Conservation (phyloP, 2,113 vertebrate genomes). For the Callipepla squamata region DNA sequence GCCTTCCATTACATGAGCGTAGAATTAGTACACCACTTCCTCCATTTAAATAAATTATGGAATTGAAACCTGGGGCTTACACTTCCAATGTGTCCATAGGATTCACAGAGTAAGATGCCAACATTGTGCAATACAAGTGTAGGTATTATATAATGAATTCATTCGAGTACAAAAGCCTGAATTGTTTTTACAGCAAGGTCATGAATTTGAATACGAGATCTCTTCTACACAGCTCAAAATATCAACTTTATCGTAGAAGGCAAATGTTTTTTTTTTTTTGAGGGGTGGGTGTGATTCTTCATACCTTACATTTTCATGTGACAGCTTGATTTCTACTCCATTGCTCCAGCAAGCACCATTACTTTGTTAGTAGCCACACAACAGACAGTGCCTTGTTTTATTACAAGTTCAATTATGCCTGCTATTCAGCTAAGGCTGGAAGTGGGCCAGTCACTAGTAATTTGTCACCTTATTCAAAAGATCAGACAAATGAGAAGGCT, state of each 20-base stretch:
- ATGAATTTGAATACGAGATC: constrained; percentile 32
- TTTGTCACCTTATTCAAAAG: background rate
- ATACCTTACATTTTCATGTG: background rate
- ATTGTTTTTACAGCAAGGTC: background rate
- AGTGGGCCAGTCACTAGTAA: background rate
- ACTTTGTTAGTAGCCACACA: background rate
- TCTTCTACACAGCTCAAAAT: background rate
- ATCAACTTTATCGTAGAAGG: background rate
- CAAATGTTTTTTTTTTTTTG: background rate
- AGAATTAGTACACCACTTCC: background rate
- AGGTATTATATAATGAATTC: constrained; percentile 9
- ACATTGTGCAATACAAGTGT: background rate
- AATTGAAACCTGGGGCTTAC: background rate
- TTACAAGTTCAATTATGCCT: background rate
- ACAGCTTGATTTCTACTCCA: background rate
- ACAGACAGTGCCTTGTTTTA: background rate
- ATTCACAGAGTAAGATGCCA: background rate
- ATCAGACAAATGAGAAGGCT: background rate
- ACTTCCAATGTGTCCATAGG: background rate
- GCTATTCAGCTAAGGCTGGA: background rate
- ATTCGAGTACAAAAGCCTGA: constrained; percentile 35
- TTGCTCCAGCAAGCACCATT: background rate
- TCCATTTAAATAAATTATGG: background rate
- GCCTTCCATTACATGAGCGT: background rate
- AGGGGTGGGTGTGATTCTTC: background rate